Evolutionary conservation across 1,140 invertebrate species (phyloP).

Genomic region (Drosophila triauraria): DNA sequence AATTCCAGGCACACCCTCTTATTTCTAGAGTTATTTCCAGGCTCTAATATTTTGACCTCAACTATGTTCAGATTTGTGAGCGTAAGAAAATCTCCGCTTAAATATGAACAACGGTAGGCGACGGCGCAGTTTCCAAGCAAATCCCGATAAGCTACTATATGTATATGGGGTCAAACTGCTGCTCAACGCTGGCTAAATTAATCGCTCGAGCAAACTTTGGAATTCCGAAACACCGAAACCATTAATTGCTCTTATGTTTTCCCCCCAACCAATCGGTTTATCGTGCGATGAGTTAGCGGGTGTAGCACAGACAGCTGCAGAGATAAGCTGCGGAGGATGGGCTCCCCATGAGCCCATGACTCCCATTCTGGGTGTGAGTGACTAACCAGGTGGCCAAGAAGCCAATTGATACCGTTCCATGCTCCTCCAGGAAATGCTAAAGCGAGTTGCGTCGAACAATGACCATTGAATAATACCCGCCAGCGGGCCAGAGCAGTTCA

Average conservation of each 20-base stretch:
- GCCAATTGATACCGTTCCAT: slow-evolving; percentile 52
- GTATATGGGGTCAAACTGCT: slow-evolving; percentile 27
- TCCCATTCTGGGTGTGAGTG: slow-evolving; percentile 47
- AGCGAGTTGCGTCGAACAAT: slow-evolving; percentile 50
- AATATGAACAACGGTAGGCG: slow-evolving; percentile 9
- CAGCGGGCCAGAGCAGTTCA: slow-evolving; percentile 36
- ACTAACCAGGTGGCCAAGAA: slow-evolving; percentile 50
- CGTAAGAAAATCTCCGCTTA: slow-evolving; percentile 6
- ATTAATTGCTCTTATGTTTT: slow-evolving; percentile 24
- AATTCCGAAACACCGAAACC: slow-evolving; percentile 14
- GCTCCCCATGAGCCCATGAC: background rate
- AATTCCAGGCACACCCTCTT: background rate
- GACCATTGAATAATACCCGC: slow-evolving; percentile 65
- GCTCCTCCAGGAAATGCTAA: slow-evolving; percentile 62
- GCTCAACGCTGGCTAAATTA: slow-evolving; percentile 8
- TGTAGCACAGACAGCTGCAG: slow-evolving; percentile 26
- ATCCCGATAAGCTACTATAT: slow-evolving; percentile 24
- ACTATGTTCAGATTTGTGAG: background rate
- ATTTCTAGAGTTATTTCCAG: background rate
- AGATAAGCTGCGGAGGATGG: slow-evolving; percentile 59
- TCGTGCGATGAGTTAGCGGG: slow-evolving; percentile 23
- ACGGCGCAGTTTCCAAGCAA: slow-evolving; percentile 5
- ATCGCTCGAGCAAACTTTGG: slow-evolving; percentile 18
- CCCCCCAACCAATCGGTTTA: slow-evolving; percentile 1
- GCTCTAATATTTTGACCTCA: slow-evolving; percentile 1